phyloP scores from a whole-genome alignment of 2,888 invertebrate genomes.

The Nomada hirtipes region DNA sequence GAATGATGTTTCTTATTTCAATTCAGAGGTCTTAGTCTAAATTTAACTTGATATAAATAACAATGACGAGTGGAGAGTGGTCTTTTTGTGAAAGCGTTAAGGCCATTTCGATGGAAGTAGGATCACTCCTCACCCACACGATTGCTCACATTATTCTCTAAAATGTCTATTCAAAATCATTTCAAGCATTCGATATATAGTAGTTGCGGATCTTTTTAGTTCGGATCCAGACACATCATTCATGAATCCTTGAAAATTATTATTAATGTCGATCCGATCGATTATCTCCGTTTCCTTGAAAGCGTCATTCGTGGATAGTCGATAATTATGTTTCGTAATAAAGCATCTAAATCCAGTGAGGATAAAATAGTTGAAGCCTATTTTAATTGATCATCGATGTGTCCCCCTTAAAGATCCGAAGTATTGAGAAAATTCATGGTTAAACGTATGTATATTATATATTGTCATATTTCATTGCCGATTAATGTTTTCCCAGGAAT shows the following conservation, averaged over 20 bases:
- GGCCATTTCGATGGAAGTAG: not conserved
- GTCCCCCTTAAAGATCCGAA: not conserved
- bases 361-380: not conserved
- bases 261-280: not conserved
- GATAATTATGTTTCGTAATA: not conserved
- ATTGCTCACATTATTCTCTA: not conserved
- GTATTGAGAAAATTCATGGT: too few relatives aligned
- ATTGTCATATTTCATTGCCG: too few relatives aligned
- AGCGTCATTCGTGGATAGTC: not conserved
- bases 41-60: conserved; percentile 8
- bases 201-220: not conserved
- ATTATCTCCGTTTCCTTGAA: conserved; percentile 9
- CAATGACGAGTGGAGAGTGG: not conserved
- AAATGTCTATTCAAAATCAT: not conserved
- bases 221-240: not conserved
- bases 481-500: too few relatives aligned
- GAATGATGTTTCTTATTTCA: conserved; percentile 48
- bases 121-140: not conserved
- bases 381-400: not conserved
- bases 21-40: conserved; percentile 2
- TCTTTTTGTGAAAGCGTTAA: not conserved
- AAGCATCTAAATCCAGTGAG: not conserved
- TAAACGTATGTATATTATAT: too few relatives aligned
- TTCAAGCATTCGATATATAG: not conserved
- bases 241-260: conserved; percentile 15